Evolutionary conservation across 64 coral and sea anemone species (phyloP), one percentile per base, ranked within the genome.

Genomic region (Porites lutea): DNA sequence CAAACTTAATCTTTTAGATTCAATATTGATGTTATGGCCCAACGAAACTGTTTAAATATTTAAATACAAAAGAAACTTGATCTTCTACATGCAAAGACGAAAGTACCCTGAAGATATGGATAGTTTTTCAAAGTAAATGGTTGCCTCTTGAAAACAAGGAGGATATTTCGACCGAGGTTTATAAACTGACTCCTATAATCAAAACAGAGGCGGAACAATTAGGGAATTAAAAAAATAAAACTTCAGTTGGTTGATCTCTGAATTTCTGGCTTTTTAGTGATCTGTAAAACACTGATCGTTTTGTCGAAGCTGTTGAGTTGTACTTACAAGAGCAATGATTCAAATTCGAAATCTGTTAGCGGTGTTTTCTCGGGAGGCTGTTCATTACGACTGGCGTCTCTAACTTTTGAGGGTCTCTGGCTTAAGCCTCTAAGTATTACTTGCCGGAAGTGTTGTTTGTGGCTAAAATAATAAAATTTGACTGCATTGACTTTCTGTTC

Each of bases 21-120:
- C 81, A 84, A 84, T 84, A 84, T 84, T 84, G 81, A 84, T 84
- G 81, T 47, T 84, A 84, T 84, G 81, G 81, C 46, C 63, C 51
- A 84, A 63, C 81, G 81, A 84, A 84, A 67, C 62, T 84, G 81
- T 84, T 84, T 84, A 84, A 84, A 84, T 84, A 84, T 84, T 84
- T 84, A 84, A 84, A 67, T 69, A 65, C 81, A 84, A 84, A 84
- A 84, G 81, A 84, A 84, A 84, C 63, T 68, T 84, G 81, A 84
- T 84, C 81, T 8, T 48, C 45, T 23, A 48, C 19, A 67, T 21
- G 46, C 45, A 2, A 52, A 23, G 3, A 52, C 62, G 37, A 64
- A 45, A 65, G 64, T 67, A 52, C 81, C 61, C 12, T 52, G 64
- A 67, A 49, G 18, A 67, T 67, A 67, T 37, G 27, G 27, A 37